These are phyloP conservation scores for Acanthoscelides obtectus DNA, from an alignment of 2,888 invertebrate genomes.

Conservation along the genomic window DNA sequence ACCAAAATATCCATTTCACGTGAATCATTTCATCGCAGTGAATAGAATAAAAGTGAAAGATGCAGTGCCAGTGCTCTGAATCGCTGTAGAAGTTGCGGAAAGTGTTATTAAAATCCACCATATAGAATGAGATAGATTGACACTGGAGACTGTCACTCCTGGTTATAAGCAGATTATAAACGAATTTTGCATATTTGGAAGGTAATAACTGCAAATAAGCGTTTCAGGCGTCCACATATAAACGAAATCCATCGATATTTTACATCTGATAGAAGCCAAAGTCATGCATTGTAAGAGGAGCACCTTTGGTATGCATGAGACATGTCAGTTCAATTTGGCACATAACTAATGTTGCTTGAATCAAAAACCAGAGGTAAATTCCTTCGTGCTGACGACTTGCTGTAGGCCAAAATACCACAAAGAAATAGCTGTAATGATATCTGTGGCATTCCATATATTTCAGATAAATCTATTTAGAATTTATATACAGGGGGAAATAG, in stretches of 20 bases:
- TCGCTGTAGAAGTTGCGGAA: slow-evolving; percentile 26
- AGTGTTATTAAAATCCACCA: slow-evolving; percentile 43
- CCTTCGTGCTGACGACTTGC: background rate
- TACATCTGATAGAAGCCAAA: background rate
- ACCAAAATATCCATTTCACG: slow-evolving; percentile 17
- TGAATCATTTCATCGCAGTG: slow-evolving; percentile 5
- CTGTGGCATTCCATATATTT: background rate
- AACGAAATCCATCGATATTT: background rate
- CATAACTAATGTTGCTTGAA: slow-evolving; percentile 32
- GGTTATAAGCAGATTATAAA: slow-evolving; percentile 34
- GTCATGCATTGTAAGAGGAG: background rate
- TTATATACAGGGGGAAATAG: background rate
- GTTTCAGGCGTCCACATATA: background rate
- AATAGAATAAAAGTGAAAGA: slow-evolving; percentile 15
- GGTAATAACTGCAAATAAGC: slow-evolving; percentile 33
- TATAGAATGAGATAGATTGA: slow-evolving; percentile 44
- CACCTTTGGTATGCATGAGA: slow-evolving; percentile 38
- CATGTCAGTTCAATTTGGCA: slow-evolving; percentile 45
- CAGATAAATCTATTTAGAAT: background rate
- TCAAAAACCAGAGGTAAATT: background rate
- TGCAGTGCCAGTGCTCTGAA: slow-evolving; percentile 13
- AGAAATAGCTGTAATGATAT: background rate
- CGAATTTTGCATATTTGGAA: slow-evolving; percentile 36
- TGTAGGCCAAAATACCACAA: background rate
- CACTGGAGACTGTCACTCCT: slow-evolving; percentile 43